Conservation (phyloP, 2,797 vertebrate genomes). For the Neosilurus hyrtlii region DNA sequence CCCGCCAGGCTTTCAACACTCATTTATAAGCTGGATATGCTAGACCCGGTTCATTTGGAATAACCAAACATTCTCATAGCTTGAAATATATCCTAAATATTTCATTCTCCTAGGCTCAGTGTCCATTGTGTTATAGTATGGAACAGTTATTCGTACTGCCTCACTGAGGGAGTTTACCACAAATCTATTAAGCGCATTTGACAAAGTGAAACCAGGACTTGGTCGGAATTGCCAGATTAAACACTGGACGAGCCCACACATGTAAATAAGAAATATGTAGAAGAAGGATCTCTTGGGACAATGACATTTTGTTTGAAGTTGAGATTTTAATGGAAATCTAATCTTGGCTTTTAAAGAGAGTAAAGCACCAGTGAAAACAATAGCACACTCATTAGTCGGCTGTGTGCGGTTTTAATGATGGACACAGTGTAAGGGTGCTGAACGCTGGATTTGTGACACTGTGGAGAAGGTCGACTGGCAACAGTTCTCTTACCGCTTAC, state of each 20-base stretch:
- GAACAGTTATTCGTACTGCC: not conserved
- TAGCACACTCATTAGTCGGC: conserved; percentile 1
- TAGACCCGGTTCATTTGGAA: conserved; percentile 11
- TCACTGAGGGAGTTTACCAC: conserved; percentile 17
- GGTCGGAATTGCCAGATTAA: conserved; percentile 29
- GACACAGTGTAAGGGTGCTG: not conserved
- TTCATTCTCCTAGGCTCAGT: not conserved
- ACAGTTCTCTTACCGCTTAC: not conserved
- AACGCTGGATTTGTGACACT: not conserved
- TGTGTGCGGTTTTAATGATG: conserved; percentile 10
- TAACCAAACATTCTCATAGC: conserved; percentile 23
- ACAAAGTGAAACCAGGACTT: conserved; percentile 12
- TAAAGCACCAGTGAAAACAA: conserved; percentile 18
- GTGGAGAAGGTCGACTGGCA: not conserved
- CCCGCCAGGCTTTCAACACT: conserved; percentile 5
- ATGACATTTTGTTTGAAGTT: conserved; percentile 16
- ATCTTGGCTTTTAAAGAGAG: conserved; percentile 24
- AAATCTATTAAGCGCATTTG: conserved; percentile 29
- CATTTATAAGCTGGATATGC: conserved; percentile 7
- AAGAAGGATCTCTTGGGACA: conserved; percentile 18
- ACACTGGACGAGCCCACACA: conserved; percentile 15
- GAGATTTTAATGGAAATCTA: conserved; percentile 28
- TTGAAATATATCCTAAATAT: conserved; percentile 17
- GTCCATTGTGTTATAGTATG: conserved; percentile 9
- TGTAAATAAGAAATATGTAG: conserved; percentile 30